Base-by-base conservation (phyloP, 2,797 vertebrate species). In the Coilia nasus region DNA sequence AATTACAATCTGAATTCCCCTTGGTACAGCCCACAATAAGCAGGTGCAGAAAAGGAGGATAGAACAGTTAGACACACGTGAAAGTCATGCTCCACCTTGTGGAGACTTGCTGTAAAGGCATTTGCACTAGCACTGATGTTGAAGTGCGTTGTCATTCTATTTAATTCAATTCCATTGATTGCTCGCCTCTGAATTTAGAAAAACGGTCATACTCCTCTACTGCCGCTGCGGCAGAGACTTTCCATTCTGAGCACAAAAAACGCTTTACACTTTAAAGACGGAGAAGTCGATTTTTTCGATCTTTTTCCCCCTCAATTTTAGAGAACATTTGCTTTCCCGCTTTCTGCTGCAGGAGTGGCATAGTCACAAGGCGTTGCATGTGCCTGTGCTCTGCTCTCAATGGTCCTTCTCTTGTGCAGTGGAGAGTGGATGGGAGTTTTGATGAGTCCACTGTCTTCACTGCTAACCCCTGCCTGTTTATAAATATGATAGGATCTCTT, bases 321-420 rank as follows among this genome's bases (percentile, higher is more conserved):
- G 67, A 15, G 67, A 15, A 12, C 28, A 41, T 75, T 75, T 75
- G 31, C 67, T 75, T 15, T 35, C 15, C 67, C 31, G 12, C 67
- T 35, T 17, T 75, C 31, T 75, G 67, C 28, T 17, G 67, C 67
- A 75, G 67, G 67, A 75, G 14, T 83, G 41, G 17, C 57, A 62
- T 85, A 82, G 87, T 90, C 88, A 87, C 86, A 88, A 88, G 87
- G 87, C 83, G 46, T 78, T 60, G 62, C 87, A 87, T 89, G 88
- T 89, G 87, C 86, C 84, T 75, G 81, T 85, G 50, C 50, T 54
- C 50, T 54, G 50, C 50, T 54, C 50, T 47, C 46, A 47, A 47
- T 47, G 46, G 46, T 47, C 46, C 46, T 3, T 47, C 46, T 47
- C 46, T 47, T 47, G 47, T 89, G 86, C 81, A 83, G 85, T 83